A percentile compares a stretch with the other conserved stretches of the same genome.
Conservation (phyloP, 2,888 invertebrate species). For the Magallana nippona region DNA sequence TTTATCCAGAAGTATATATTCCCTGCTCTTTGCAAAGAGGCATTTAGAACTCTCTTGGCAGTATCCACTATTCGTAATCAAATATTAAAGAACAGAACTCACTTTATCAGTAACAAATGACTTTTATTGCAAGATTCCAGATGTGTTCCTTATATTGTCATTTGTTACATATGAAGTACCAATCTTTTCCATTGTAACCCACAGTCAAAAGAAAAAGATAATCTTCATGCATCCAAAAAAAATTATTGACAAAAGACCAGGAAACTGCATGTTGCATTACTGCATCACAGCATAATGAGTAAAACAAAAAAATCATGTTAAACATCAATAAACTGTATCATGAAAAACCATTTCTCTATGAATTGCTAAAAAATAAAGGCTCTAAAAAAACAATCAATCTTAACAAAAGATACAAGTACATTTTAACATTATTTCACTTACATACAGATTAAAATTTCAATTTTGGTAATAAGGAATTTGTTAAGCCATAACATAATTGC, state of each 20-base stretch:
- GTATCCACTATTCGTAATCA: not conserved
- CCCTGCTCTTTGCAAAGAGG: not conserved
- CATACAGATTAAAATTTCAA: conserved; percentile 12
- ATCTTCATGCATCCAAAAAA: conserved; percentile 11
- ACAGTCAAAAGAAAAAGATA: conserved; percentile 21
- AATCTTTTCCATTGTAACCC: conserved; percentile 1
- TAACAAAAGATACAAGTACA: not conserved
- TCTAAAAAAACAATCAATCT: conserved; percentile 26
- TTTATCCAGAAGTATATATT: too few relatives aligned
- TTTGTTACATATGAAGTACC: conserved; percentile 25
- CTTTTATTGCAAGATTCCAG: conserved; percentile 33
- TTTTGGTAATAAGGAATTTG: not conserved
- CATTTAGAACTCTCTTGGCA: not conserved
- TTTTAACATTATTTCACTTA: conserved; percentile 6
- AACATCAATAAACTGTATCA: conserved; percentile 6
- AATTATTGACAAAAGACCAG: conserved; percentile 16
- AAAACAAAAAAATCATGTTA: conserved; percentile 3
- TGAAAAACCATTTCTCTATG: conserved; percentile 2
- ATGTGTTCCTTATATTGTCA: not conserved
- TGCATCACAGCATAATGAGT: not conserved
- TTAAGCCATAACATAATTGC: not conserved
- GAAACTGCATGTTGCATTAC: not conserved
- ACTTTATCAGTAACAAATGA: conserved; percentile 25
- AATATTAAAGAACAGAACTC: conserved; percentile 21
- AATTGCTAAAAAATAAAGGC: conserved; percentile 31